Percentiles rank a stretch among this genome's conserved stretches.
These are phyloP conservation scores for Rhincodon typus DNA, from an alignment of 2,797 vertebrate genomes.

Conservation along the genomic window DNA sequence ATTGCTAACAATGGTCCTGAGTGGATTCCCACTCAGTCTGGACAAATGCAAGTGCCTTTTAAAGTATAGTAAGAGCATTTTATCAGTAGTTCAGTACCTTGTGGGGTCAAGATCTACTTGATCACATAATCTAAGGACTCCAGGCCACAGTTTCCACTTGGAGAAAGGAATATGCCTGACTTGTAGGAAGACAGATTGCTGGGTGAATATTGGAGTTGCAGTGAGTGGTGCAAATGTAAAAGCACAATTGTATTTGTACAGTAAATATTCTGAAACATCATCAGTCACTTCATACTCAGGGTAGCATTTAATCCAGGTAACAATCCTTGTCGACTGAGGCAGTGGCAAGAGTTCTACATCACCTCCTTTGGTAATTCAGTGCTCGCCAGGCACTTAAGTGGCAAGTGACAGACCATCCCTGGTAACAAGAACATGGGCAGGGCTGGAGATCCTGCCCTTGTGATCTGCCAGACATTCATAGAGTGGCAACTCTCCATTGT, in stretches of 20 bases:
- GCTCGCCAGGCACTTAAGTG: too few species aligned
- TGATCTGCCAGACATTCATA: too few species aligned
- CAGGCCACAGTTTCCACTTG: not conserved
- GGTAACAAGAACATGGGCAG: too few species aligned
- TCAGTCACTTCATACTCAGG: not conserved
- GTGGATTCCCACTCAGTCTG: not conserved
- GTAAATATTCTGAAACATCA: too few species aligned
- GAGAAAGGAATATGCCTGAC: not conserved
- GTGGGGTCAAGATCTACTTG: not conserved
- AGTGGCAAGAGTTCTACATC: too few species aligned
- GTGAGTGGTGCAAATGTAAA: not conserved
- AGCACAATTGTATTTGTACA: not conserved
- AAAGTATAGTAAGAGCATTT: not conserved
- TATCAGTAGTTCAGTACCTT: not conserved
- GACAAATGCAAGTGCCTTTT: not conserved
- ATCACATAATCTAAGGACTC: not conserved
- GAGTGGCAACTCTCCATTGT: too few species aligned
- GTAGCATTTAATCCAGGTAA: too few species aligned
- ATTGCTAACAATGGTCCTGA: not conserved
- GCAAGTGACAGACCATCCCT: too few species aligned
- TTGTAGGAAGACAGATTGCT: not conserved
- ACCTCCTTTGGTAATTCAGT: too few species aligned
- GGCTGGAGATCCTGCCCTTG: too few species aligned
- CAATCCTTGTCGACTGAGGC: too few species aligned
- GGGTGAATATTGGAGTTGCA: not conserved